Percentiles rank a stretch among this genome's conserved stretches.
These are phyloP conservation scores for human (Homo sapiens) DNA, from an alignment of 2,113 vertebrate species.

Conservation along the genomic window DNA sequence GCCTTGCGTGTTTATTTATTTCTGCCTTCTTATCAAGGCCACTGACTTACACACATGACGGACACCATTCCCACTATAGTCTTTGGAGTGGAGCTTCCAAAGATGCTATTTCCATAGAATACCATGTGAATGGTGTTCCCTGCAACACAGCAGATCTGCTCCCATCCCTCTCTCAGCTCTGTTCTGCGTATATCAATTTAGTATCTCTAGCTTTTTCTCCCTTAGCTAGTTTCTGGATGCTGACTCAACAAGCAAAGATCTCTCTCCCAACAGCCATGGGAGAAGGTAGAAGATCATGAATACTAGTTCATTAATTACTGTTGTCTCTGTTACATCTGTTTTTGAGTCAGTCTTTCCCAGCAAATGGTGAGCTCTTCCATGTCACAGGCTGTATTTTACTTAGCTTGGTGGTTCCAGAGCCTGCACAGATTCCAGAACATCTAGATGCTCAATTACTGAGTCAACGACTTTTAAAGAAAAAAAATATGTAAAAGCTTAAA, in stretches of 20 bases:
- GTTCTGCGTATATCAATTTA: too few relatives aligned
- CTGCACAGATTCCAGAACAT: neutral
- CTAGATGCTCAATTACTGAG: neutral
- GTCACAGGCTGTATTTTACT: neutral
- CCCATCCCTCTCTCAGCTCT: neutral
- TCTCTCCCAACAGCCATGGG: neutral
- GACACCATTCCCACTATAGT: neutral
- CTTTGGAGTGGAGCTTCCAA: neutral
- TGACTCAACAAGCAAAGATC: neutral
- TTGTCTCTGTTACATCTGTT: neutral
- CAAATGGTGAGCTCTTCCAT: neutral
- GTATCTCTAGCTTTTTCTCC: neutral
- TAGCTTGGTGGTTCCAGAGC: neutral
- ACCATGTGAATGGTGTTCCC: neutral
- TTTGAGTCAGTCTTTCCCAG: neutral
- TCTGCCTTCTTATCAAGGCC: neutral
- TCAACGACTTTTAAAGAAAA: neutral
- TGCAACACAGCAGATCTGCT: neutral
- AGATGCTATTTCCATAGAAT: neutral
- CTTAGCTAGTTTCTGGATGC: neutral
- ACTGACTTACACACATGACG: neutral
- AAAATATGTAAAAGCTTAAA: neutral
- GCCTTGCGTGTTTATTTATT: neutral
- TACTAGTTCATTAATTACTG: neutral
- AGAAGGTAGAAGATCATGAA: neutral